Conservation (phyloP, 2,113 vertebrate species). For the Notothenia rossii region DNA sequence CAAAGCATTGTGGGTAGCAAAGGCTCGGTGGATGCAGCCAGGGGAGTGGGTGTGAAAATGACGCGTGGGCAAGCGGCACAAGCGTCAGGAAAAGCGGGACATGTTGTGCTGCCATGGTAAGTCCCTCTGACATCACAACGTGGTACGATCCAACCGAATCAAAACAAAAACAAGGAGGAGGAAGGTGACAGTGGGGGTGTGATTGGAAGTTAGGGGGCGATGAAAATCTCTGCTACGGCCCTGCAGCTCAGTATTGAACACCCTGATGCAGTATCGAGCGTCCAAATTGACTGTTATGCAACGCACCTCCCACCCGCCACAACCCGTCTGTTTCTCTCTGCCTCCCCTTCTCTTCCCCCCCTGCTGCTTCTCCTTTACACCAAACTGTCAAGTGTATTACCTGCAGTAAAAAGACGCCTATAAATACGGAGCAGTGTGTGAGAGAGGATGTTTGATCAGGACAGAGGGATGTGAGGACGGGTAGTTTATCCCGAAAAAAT, state of each 20-base stretch:
- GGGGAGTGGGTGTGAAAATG: constrained; percentile 23
- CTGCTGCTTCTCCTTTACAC: constrained; percentile 53
- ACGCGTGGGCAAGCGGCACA: not conserved
- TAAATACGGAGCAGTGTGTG: constrained; percentile 26
- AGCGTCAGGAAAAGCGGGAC: constrained; percentile 27
- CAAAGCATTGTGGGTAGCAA: constrained; percentile 44
- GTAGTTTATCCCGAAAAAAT: not conserved
- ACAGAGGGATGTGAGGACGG: not conserved
- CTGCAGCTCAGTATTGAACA: not conserved
- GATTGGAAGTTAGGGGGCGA: not conserved
- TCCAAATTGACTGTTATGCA: constrained; percentile 62
- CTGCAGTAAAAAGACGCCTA: constrained; percentile 27
- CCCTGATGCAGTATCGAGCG: constrained; percentile 25
- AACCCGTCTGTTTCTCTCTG: constrained; percentile 20
- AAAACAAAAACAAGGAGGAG: not conserved
- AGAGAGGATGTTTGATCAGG: constrained; percentile 64
- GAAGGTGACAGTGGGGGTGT: not conserved
- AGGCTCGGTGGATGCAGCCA: constrained; percentile 28
- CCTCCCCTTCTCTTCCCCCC: not conserved
- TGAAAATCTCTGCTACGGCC: constrained; percentile 4
- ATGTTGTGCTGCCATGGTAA: constrained; percentile 39
- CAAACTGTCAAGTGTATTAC: constrained; percentile 62
- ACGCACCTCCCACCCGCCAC: constrained; percentile 22
- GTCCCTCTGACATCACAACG: constrained; percentile 23
- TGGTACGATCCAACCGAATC: constrained; percentile 31